A percentile compares a stretch with the other conserved stretches of the same genome.
Conservation (phyloP, 1,140 invertebrate genomes). For the Calliphora vicina region DNA sequence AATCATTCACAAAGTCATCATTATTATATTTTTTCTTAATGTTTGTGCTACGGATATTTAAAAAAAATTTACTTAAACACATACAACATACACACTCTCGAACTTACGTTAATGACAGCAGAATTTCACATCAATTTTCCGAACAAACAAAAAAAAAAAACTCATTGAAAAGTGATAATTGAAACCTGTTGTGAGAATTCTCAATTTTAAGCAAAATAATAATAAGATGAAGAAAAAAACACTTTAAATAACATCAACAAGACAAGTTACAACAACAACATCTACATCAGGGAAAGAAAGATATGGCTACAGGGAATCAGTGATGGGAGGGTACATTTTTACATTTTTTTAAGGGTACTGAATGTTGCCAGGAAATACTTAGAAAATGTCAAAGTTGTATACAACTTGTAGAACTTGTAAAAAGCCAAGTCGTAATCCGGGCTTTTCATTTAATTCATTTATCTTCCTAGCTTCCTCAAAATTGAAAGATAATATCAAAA, state of each 20-base stretch:
- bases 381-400: no score
- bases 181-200: constrained; percentile 9
- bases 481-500: no score
- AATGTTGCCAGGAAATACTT: no score
- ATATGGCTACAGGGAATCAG: background rate
- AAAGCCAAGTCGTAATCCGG: no score
- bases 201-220: background rate
- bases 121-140: background rate
- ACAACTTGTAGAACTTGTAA: no score
- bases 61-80: background rate
- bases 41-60: background rate
- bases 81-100: no score
- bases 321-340: no score
- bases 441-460: no score
- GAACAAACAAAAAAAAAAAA: background rate
- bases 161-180: constrained; percentile 10
- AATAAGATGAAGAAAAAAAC: background rate
- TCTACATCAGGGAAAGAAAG: background rate
- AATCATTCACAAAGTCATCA: constrained; percentile 6
- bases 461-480: no score
- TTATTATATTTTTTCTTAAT: background rate
- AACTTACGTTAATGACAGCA: no score
- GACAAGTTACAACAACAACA: background rate
- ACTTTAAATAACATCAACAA: constrained; percentile 8
- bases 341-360: no score